These are phyloP conservation scores for Brassicogethes aeneus DNA, from an alignment of 2,888 invertebrate genomes.

Conservation along the genomic window DNA sequence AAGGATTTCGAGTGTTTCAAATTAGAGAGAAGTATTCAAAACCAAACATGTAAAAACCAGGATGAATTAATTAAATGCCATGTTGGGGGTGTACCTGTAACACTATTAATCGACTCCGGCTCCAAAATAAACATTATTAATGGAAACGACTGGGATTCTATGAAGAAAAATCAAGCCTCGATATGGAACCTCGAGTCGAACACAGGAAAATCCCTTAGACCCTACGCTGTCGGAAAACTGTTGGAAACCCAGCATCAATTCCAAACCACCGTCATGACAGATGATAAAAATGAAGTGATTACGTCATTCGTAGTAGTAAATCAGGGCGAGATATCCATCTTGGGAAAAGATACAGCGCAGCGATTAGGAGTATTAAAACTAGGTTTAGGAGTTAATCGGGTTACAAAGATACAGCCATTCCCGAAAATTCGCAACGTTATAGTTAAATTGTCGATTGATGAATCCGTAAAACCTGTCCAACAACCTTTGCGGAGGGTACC, in stretches of 20 bases:
- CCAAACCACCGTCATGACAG: too few species aligned
- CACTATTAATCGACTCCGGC: conserved; percentile 16
- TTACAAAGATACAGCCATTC: conserved; percentile 9
- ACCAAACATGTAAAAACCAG: too few species aligned
- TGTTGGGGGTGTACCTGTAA: conserved; percentile 14
- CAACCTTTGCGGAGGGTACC: conserved; percentile 16
- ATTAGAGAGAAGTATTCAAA: too few species aligned
- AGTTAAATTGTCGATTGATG: conserved; percentile 14
- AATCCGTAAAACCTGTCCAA: conserved; percentile 20
- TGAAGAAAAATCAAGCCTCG: too few species aligned
- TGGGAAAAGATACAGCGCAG: conserved; percentile 18
- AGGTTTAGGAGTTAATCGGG: conserved; percentile 11
- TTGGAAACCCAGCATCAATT: too few species aligned
- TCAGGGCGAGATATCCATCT: conserved; percentile 12
- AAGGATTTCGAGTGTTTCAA: too few species aligned
- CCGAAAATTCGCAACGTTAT: conserved; percentile 16
- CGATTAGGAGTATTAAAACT: conserved; percentile 17
- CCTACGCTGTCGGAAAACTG: too few species aligned
- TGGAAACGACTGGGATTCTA: conserved; percentile 13
- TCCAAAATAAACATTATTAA: conserved; percentile 15
- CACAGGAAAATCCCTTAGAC: neutral
- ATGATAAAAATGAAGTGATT: conserved; percentile 10
- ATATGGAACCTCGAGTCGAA: too few species aligned
- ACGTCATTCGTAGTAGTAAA: conserved; percentile 15
- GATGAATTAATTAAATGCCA: conserved; percentile 14